These are phyloP conservation scores for Andricus grossulariae DNA, from an alignment of 1,140 invertebrate species.

Conservation along the genomic window DNA sequence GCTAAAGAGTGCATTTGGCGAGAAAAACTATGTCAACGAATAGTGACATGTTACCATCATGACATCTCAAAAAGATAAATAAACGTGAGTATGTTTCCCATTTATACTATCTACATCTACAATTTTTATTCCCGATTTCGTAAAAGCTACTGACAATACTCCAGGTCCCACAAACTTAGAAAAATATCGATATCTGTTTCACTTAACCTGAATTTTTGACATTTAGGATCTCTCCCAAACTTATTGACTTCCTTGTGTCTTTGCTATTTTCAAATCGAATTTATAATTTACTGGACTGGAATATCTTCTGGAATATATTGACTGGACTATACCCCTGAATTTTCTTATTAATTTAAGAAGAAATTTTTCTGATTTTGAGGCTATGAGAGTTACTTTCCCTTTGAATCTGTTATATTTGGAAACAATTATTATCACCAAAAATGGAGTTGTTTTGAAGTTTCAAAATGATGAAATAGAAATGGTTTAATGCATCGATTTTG, in stretches of 20 bases:
- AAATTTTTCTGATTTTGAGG: too few species aligned
- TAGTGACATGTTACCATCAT: conserved; percentile 67
- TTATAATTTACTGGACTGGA: too few species aligned
- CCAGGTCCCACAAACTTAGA: background rate
- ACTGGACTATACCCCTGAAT: too few species aligned
- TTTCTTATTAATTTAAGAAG: too few species aligned
- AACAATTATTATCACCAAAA: too few species aligned
- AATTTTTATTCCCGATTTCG: background rate
- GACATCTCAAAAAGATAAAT: conserved; percentile 61
- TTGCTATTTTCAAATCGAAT: background rate
- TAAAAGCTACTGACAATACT: conserved; percentile 11
- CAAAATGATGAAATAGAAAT: too few species aligned
- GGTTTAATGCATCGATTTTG: too few species aligned
- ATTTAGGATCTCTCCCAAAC: conserved; percentile 25
- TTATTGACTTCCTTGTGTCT: background rate
- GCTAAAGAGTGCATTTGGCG: background rate
- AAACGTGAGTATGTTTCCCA: conserved; percentile 52
- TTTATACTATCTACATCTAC: background rate
- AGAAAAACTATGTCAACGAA: conserved; percentile 46
- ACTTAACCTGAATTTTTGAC: conserved; percentile 31
- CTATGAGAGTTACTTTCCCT: too few species aligned
- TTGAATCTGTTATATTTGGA: too few species aligned
- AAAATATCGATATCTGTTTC: conserved; percentile 12
- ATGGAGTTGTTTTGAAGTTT: too few species aligned
- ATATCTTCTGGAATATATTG: too few species aligned